Conservation (phyloP, 2,797 vertebrate species). For the Emydoidea blandingii region DNA sequence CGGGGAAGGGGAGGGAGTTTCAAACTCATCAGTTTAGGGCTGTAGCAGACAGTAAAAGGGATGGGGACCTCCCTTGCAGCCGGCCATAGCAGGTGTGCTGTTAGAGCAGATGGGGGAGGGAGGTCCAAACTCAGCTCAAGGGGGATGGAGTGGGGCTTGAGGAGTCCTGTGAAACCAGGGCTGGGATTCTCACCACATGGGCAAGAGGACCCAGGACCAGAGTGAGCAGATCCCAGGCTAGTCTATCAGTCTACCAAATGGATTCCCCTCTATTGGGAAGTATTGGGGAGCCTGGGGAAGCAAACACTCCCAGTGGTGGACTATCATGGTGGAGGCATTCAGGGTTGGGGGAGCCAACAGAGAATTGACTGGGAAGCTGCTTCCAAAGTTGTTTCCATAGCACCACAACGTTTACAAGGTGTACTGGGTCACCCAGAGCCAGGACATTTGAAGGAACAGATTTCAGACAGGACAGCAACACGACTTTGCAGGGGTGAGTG, state of each 20-base stretch:
- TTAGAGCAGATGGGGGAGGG: not conserved
- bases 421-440: too few species aligned
- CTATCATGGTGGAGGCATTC: too few species aligned
- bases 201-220: not conserved
- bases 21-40: not conserved
- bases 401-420: too few species aligned
- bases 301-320: not conserved
- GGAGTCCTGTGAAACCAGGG: not conserved
- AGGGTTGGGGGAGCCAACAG: too few species aligned
- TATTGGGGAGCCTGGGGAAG: not conserved
- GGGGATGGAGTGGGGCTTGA: not conserved
- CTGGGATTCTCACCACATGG: not conserved
- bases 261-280: not conserved
- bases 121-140: too few species aligned
- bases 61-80: not conserved
- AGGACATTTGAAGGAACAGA: too few species aligned
- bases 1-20: not conserved
- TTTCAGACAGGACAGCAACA: too few species aligned
- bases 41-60: not conserved
- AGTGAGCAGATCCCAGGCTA: not conserved
- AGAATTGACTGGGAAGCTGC: too few species aligned
- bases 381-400: too few species aligned
- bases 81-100: not conserved
- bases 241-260: not conserved
- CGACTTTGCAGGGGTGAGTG: too few species aligned